Evolutionary conservation across 1,140 invertebrate species (phyloP).

Genomic region (Sminthurinus signatus): DNA sequence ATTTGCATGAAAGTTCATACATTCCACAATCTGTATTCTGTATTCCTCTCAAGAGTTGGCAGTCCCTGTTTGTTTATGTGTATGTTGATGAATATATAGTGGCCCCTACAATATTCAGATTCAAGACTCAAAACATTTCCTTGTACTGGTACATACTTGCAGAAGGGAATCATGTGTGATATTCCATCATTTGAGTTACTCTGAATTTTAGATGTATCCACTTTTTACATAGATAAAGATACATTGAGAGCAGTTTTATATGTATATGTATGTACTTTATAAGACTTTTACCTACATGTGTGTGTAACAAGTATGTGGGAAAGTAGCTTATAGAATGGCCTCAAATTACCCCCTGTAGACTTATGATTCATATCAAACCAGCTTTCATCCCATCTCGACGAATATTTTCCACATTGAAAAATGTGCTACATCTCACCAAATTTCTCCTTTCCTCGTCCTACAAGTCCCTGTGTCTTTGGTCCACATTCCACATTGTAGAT

Average conservation of each 20-base stretch:
- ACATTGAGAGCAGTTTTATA: not conserved
- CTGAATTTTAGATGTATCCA: not conserved
- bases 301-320: too few species aligned
- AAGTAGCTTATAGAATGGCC: not conserved
- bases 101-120: too few species aligned
- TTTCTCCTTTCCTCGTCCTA: not conserved
- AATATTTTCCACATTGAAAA: slow-evolving; percentile 6
- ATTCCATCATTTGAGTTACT: too few species aligned
- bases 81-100: too few species aligned
- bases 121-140: too few species aligned
- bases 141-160: too few species aligned
- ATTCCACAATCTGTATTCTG: too few species aligned
- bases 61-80: too few species aligned
- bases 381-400: not conserved
- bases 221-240: not conserved
- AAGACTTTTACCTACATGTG: not conserved
- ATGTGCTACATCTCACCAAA: not conserved
- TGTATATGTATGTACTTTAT: not conserved
- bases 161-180: too few species aligned
- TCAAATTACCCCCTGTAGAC: slow-evolving; percentile 20
- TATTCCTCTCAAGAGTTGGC: too few species aligned
- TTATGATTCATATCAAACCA: slow-evolving; percentile 25
- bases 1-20: too few species aligned
- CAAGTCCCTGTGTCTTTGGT: slow-evolving; percentile 1
- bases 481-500: not conserved